Percentiles rank a stretch among this genome's conserved stretches.
phyloP scores from a whole-genome alignment of 1,140 invertebrate genomes.

The Drosophila sturtevanti region DNA sequence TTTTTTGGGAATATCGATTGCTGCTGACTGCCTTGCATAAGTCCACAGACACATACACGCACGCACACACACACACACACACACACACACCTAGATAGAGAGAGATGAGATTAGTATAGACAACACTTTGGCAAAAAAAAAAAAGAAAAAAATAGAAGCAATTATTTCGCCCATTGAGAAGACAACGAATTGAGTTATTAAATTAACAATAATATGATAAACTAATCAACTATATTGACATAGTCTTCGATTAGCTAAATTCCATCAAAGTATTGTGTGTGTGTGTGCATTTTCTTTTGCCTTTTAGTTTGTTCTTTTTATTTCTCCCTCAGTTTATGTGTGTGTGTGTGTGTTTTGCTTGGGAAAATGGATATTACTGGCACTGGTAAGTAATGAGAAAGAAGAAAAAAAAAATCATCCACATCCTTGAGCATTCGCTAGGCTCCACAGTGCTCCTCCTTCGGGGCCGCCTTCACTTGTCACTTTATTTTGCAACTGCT shows the following conservation, averaged over 20 bases:
- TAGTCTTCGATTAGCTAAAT: not conserved
- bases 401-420: not conserved
- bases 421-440: conserved; percentile 22
- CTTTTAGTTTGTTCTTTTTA: conserved; percentile 33
- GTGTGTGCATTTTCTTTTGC: not conserved
- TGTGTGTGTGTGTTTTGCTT: conserved; percentile 38
- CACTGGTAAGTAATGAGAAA: conserved; percentile 42
- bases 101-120: conserved; percentile 19
- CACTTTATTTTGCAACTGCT: conserved; percentile 25
- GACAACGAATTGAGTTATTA: not conserved
- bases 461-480: not conserved
- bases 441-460: not conserved
- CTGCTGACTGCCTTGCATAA: conserved; percentile 76
- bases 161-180: conserved; percentile 1
- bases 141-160: not conserved
- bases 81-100: conserved; percentile 1
- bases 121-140: conserved; percentile 16
- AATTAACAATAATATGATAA: not conserved
- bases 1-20: conserved; percentile 79
- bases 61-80: conserved; percentile 35
- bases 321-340: conserved; percentile 10
- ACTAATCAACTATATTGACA: conserved; percentile 28
- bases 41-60: conserved; percentile 62
- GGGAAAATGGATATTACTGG: conserved; percentile 74
- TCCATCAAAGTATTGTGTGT: conserved; percentile 3